phyloP scores from a whole-genome alignment of 1,140 invertebrate species.

The Conus betulinus region DNA sequence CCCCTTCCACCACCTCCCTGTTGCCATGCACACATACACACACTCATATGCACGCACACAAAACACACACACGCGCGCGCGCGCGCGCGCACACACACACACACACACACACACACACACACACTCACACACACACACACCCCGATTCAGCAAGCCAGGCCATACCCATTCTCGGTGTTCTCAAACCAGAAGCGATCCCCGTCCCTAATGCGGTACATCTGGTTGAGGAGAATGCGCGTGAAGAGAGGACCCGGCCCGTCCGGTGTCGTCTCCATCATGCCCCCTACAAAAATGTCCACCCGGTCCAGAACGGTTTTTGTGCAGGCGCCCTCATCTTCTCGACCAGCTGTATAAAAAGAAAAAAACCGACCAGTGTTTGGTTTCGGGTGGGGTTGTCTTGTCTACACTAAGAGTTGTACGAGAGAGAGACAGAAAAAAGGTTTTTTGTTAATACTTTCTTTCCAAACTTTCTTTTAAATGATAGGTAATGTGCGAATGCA shows the following conservation, averaged over 20 bases:
- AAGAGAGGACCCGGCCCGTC: constrained; percentile 94
- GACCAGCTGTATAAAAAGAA: constrained; percentile 80
- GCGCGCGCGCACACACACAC: too few relatives aligned
- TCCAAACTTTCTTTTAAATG: too few relatives aligned
- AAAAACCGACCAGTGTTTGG: not conserved
- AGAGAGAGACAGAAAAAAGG: too few relatives aligned
- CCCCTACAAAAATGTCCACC: constrained; percentile 98
- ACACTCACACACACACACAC: too few relatives aligned
- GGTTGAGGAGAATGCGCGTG: constrained; percentile 89
- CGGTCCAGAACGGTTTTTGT: constrained; percentile 87
- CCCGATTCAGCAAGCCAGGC: constrained; percentile 18
- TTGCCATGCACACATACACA: too few relatives aligned
- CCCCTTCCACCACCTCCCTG: too few relatives aligned
- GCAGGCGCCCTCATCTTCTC: constrained; percentile 84
- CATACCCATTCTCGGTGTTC: constrained; percentile 93
- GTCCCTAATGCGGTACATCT: constrained; percentile 94
- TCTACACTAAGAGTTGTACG: not conserved
- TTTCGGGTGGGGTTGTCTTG: not conserved
- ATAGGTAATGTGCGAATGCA: too few relatives aligned
- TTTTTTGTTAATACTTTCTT: too few relatives aligned
- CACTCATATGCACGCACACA: too few relatives aligned
- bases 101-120: too few relatives aligned
- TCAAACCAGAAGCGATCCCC: constrained; percentile 99
- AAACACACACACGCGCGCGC: too few relatives aligned
- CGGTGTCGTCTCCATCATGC: constrained; percentile 95